A percentile compares a stretch with the other conserved stretches of the same genome.
Conservation (phyloP, 2,797 vertebrate genomes). For the Pterois miles region DNA sequence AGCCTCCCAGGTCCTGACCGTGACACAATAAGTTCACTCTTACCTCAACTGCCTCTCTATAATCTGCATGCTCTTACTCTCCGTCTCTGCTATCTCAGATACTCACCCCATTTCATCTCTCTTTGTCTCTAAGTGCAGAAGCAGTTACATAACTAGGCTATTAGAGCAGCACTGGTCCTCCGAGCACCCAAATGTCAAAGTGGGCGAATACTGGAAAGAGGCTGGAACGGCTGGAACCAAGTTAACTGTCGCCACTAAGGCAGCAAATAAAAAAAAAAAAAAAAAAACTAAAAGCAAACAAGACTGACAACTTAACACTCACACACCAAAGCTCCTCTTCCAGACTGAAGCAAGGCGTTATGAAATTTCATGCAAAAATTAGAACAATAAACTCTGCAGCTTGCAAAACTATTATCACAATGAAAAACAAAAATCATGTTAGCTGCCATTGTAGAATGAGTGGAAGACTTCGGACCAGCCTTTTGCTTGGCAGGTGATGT, state of each 20-base stretch:
- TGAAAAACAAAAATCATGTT: neutral
- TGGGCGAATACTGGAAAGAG: conserved; percentile 33
- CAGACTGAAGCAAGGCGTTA: neutral
- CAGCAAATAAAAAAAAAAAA: neutral
- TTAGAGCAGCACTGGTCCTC: conserved; percentile 64
- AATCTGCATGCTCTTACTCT: conserved; percentile 35
- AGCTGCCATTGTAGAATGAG: neutral
- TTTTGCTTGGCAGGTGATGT: neutral
- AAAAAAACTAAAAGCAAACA: conserved; percentile 42
- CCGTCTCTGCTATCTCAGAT: conserved; percentile 25
- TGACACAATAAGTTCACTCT: conserved; percentile 22
- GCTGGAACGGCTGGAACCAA: conserved; percentile 22
- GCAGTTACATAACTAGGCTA: conserved; percentile 67
- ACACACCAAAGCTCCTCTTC: conserved; percentile 16
- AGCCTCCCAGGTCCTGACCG: neutral
- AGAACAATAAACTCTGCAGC: neutral
- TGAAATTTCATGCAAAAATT: neutral
- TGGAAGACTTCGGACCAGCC: neutral
- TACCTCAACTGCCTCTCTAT: conserved; percentile 25
- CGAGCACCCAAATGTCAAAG: conserved; percentile 65
- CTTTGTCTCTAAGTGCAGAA: conserved; percentile 56
- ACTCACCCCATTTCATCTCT: conserved; percentile 48
- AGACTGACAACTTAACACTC: conserved; percentile 24
- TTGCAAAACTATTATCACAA: neutral
- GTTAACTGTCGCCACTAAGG: conserved; percentile 23